These are phyloP conservation scores for Phoenicopterus ruber DNA, from an alignment of 2,113 vertebrate species.

Conservation along the genomic window DNA sequence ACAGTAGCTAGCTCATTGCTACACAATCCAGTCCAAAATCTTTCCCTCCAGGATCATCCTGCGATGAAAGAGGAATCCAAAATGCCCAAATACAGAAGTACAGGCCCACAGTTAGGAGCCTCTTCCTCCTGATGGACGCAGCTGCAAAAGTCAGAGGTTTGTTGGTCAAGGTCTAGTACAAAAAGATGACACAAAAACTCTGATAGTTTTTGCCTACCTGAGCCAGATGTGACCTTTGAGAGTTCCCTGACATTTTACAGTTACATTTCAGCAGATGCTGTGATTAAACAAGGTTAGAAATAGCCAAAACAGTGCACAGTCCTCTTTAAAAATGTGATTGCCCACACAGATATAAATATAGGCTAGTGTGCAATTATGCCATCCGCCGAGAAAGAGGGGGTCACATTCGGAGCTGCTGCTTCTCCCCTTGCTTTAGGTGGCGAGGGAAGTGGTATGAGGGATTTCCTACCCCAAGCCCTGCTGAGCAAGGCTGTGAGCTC, in stretches of 20 bases:
- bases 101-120: neutral
- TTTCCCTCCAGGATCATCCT: neutral
- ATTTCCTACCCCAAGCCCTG: neutral
- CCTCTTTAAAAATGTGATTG: neutral
- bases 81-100: neutral
- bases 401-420: neutral
- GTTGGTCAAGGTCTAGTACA: neutral
- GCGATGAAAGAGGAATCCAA: neutral
- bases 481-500: neutral
- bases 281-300: neutral
- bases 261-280: neutral
- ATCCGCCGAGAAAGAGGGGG: neutral
- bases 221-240: neutral
- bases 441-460: accelerated
- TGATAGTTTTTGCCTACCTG: neutral
- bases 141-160: neutral
- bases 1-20: neutral
- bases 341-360: neutral
- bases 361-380: neutral
- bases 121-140: neutral
- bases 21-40: neutral
- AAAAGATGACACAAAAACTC: neutral
- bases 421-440: neutral
- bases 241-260: neutral
- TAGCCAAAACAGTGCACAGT: neutral